Evolutionary conservation across 30 jellyfish, hydroid and myxozoan species (phyloP).

Genomic region (Hydractinia echinata): DNA sequence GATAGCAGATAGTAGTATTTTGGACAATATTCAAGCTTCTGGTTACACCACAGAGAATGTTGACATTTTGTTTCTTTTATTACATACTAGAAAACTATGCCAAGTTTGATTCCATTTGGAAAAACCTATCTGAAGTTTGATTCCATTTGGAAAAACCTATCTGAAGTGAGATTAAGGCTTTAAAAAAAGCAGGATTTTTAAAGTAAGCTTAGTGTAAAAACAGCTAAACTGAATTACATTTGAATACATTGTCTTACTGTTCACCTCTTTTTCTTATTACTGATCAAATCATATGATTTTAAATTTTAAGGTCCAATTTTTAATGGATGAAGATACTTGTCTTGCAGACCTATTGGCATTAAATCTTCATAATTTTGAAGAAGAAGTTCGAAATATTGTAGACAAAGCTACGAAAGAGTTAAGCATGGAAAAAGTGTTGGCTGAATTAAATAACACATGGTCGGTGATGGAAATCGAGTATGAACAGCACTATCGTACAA

Average conservation of each 20-base stretch:
- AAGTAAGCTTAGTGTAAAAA: background rate
- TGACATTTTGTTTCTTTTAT: too few species aligned
- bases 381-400: conserved; percentile 83
- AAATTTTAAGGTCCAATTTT: conserved; percentile 8
- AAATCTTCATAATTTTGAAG: conserved; percentile 83
- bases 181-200: too few species aligned
- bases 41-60: too few species aligned
- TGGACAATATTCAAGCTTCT: too few species aligned
- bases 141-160: too few species aligned
- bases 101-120: too few species aligned
- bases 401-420: conserved; percentile 96
- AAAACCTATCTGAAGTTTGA: too few species aligned
- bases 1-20: too few species aligned
- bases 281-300: conserved; percentile 29
- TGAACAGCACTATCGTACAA: conserved; percentile 78
- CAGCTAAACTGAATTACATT: background rate
- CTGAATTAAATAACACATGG: conserved; percentile 92
- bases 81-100: too few species aligned
- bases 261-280: background rate
- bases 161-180: too few species aligned
- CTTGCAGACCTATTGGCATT: conserved; percentile 90
- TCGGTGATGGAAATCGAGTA: conserved; percentile 87
- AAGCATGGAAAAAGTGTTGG: conserved; percentile 91
- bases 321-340: conserved; percentile 90
- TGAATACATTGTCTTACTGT: background rate